Conservation (phyloP, 1,140 invertebrate genomes). For the Meteorus sp. region DNA sequence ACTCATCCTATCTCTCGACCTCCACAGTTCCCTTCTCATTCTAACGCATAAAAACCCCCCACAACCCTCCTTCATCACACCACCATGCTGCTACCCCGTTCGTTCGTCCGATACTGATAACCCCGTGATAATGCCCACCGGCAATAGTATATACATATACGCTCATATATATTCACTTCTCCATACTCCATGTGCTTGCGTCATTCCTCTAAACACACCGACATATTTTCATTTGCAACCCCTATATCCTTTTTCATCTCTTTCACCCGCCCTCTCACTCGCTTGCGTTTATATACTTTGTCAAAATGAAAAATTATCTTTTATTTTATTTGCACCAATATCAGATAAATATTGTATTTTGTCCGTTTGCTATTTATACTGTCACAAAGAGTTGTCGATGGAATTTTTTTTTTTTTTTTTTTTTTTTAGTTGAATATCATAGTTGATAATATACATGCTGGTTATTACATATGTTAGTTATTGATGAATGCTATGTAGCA, state of each 20-base stretch:
- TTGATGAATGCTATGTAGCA: no score
- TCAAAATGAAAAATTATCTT: slow-evolving; percentile 15
- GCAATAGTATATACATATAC: no score
- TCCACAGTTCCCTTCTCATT: slow-evolving; percentile 24
- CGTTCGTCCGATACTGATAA: slow-evolving; percentile 40
- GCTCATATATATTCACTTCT: no score
- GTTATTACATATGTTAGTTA: no score
- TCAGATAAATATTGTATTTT: slow-evolving; percentile 14
- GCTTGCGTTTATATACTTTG: no score
- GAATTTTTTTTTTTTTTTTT: background rate
- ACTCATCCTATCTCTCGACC: slow-evolving; percentile 16
- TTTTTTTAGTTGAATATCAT: background rate
- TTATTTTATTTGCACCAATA: background rate
- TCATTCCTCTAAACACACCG: slow-evolving; percentile 15
- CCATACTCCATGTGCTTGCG: slow-evolving; percentile 7
- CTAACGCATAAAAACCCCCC: no score
- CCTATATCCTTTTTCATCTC: background rate
- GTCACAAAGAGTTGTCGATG: background rate
- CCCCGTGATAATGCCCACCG: slow-evolving; percentile 46
- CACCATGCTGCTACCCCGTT: slow-evolving; percentile 17
- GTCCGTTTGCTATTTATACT: slow-evolving; percentile 3
- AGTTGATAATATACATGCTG: no score
- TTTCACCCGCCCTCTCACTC: background rate
- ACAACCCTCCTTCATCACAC: slow-evolving; percentile 5
- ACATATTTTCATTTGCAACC: background rate